A percentile compares a stretch with the other conserved stretches of the same genome.
Conservation (phyloP, 2,797 vertebrate genomes). For the Microctenopoma lineatum region DNA sequence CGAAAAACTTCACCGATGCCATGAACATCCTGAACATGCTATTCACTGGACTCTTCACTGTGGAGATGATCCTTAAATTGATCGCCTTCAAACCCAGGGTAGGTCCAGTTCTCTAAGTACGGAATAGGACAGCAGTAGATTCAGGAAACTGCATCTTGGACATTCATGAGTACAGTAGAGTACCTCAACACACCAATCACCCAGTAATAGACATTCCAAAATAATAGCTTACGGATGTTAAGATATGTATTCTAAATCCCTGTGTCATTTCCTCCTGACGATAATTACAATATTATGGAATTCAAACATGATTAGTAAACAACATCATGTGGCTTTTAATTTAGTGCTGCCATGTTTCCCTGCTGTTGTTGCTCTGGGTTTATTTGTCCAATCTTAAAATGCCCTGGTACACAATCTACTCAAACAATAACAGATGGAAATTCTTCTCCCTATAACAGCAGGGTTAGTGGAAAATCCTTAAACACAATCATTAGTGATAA, state of each 20-base stretch:
- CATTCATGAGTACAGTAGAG: neutral
- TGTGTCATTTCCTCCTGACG: conserved; percentile 36
- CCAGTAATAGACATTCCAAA: neutral
- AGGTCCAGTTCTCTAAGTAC: conserved; percentile 66
- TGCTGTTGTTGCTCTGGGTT: conserved; percentile 61
- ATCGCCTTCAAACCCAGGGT: conserved; percentile 99
- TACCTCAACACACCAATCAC: neutral
- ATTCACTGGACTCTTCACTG: conserved; percentile 99
- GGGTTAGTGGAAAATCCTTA: conserved; percentile 28
- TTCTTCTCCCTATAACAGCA: conserved; percentile 18
- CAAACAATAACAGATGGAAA: conserved; percentile 65
- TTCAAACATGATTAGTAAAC: conserved; percentile 45
- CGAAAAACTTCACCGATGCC: conserved; percentile 92
- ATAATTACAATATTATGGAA: conserved; percentile 31
- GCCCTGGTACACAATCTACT: conserved; percentile 52
- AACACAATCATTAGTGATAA: conserved; percentile 16
- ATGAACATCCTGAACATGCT: conserved; percentile 99
- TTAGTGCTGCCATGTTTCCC: conserved; percentile 43
- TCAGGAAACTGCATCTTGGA: too few species aligned
- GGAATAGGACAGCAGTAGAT: neutral
- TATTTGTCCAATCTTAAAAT: conserved; percentile 45
- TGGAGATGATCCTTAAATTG: conserved; percentile 98
- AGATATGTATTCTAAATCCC: conserved; percentile 23
- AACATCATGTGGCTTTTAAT: conserved; percentile 56
- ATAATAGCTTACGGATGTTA: conserved; percentile 16